These are phyloP conservation scores for Chrysolina oricalcia DNA, from an alignment of 2,888 invertebrate species.

Conservation along the genomic window DNA sequence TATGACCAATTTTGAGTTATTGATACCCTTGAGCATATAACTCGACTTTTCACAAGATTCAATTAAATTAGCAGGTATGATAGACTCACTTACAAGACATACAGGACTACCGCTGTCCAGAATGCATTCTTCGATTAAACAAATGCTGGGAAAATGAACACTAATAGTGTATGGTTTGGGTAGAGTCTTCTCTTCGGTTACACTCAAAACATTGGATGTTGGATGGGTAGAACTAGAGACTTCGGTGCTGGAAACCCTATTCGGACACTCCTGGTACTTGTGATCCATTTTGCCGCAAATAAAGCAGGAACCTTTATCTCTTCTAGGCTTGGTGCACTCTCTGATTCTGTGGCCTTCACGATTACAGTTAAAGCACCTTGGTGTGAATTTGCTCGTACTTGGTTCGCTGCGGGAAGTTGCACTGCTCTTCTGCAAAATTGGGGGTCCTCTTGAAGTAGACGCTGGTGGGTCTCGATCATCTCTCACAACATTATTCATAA, in stretches of 20 bases:
- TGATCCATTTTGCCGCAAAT: slow-evolving; percentile 65
- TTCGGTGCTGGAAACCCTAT: too few species aligned
- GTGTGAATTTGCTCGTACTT: background rate
- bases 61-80: background rate
- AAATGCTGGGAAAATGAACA: background rate
- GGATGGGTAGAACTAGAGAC: background rate
- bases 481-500: slow-evolving; percentile 27
- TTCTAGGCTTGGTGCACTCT: slow-evolving; percentile 36
- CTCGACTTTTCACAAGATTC: background rate
- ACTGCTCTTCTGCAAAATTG: background rate
- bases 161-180: background rate
- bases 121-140: background rate
- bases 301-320: slow-evolving; percentile 43
- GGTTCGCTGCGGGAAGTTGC: background rate
- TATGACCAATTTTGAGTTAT: background rate
- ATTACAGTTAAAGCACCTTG: slow-evolving; percentile 35
- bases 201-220: background rate
- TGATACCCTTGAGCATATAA: background rate
- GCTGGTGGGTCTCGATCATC: too few species aligned
- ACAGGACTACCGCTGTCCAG: slow-evolving; percentile 1
- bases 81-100: background rate
- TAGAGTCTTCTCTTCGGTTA: background rate
- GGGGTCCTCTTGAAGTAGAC: background rate
- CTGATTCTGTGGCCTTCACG: slow-evolving; percentile 29
- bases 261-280: slow-evolving; percentile 37